phyloP scores from a whole-genome alignment of 2,888 invertebrate species.

The Torymus aiolomorphi region DNA sequence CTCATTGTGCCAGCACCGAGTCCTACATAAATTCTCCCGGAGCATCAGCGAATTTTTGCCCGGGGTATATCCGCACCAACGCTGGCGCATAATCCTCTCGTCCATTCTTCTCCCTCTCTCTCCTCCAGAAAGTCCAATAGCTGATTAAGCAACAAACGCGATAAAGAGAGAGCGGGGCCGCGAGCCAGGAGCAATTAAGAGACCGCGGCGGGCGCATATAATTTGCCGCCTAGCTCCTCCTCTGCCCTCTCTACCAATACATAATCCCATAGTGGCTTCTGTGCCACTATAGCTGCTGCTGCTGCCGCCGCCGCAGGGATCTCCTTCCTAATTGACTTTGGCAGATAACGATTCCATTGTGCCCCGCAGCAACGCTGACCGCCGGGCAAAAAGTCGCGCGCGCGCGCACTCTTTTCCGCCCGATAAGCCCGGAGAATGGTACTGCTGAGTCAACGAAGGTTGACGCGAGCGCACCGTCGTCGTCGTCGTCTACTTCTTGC shows the following conservation, averaged over 20 bases:
- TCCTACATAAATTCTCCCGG: no score
- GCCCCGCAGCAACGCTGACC: slow-evolving; percentile 11
- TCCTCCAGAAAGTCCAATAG: neutral
- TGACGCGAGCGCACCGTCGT: slow-evolving; percentile 17
- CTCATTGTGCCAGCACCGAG: no score
- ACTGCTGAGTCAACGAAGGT: slow-evolving; percentile 66
- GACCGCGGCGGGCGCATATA: no score
- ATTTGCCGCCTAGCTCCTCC: no score
- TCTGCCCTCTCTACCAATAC: no score
- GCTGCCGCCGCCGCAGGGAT: no score
- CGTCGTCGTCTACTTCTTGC: slow-evolving; percentile 21
- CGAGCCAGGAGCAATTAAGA: no score
- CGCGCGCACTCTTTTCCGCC: slow-evolving; percentile 53
- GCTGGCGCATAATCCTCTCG: neutral
- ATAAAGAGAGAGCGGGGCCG: no score
- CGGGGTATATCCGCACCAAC: neutral
- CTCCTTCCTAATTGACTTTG: slow-evolving; percentile 59
- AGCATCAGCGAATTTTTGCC: no score
- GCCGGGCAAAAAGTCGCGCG: slow-evolving; percentile 46
- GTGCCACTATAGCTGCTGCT: no score
- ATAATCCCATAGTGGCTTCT: no score
- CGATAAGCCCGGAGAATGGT: slow-evolving; percentile 64
- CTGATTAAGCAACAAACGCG: no score
- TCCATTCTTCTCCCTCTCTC: neutral
- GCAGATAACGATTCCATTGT: slow-evolving; percentile 64